phyloP scores from a whole-genome alignment of 2,888 invertebrate species.

The Drosophila anomelani region DNA sequence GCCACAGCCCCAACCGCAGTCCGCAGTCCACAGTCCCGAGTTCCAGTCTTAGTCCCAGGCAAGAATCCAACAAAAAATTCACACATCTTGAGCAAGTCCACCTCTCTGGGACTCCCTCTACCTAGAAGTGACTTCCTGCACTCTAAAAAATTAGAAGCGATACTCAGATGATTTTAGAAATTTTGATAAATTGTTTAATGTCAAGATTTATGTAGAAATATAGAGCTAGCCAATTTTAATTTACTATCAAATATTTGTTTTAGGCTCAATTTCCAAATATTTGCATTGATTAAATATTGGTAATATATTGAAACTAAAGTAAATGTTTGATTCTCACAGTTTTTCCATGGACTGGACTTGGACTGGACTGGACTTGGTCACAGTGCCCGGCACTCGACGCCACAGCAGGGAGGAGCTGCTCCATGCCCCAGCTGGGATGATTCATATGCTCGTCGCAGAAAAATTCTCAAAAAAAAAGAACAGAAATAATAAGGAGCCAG shows the following conservation, averaged over 20 bases:
- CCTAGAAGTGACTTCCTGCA: constrained; percentile 8
- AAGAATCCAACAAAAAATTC: constrained; percentile 60
- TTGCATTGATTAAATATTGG: no score
- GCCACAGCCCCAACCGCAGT: constrained; percentile 58
- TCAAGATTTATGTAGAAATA: no score
- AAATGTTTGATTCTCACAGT: constrained; percentile 9
- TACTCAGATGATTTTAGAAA: not conserved
- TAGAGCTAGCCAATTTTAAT: not conserved
- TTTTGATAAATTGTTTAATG: not conserved
- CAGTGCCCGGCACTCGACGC: constrained; percentile 68
- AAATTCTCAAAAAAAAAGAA: constrained; percentile 42
- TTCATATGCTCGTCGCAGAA: constrained; percentile 68
- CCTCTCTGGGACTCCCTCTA: constrained; percentile 25
- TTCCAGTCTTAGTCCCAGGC: constrained; percentile 30
- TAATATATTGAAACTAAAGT: no score
- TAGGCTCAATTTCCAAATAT: not conserved
- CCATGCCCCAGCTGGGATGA: constrained; percentile 61
- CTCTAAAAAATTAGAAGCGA: constrained; percentile 2
- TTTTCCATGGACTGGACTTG: constrained; percentile 37
- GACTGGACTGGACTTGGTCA: constrained; percentile 40
- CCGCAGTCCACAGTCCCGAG: constrained; percentile 36
- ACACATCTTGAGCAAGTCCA: constrained; percentile 68
- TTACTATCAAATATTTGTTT: not conserved
- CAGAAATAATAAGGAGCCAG: constrained; percentile 29
- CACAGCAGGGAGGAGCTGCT: constrained; percentile 79